Evolutionary conservation across 2,797 vertebrate species (phyloP), one percentile per base, ranked within the genome.

Genomic region (Premnoplex brunnescens): DNA sequence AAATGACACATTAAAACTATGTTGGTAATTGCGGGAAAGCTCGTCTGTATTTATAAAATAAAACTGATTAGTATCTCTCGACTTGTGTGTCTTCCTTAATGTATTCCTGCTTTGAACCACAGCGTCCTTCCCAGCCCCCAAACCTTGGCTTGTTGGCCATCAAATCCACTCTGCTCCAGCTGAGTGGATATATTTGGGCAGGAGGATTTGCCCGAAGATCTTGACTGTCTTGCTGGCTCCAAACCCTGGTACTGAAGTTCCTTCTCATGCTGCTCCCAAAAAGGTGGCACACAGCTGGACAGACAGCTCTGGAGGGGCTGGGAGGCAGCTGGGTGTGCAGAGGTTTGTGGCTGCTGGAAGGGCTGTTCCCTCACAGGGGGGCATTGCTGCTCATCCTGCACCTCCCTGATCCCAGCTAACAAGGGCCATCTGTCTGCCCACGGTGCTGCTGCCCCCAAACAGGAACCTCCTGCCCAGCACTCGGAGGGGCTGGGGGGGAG

Each of bases 1-100:
- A 96, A 97, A 95, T 91, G 92, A 92, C 95, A 97, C 93, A 44
- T 94, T 93, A 86, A 97, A 96, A 64, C 90, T 94, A 60, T 94
- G 93, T 96, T 95, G 94, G 91, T 97, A 96, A 97, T 94, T 97
- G 97, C 62, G 52, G 95, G 95, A 95, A 96, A 98, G 85, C 55
- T 97, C 96, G 95, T 97, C 95, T 98, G 97, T 97, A 97, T 97
- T 98, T 97, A 97, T 97, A 95, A 97, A 98, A 97, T 98, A 97
- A 98, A 98, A 91, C 85, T 93, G 93, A 94, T 97, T 91, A 83
- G 63, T 96, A 97, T 98, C 96, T 97, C 96, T 95, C 95, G 90
- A 94, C 85, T 89, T 82, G 64, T 89, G 91, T 92, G 92, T 97
- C 94, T 96, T 91, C 39, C 34, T 95, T 85, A 62, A 27, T 74